These are phyloP conservation scores for Pseudoatta argentina DNA, from an alignment of 1,140 invertebrate genomes.

Conservation along the genomic window DNA sequence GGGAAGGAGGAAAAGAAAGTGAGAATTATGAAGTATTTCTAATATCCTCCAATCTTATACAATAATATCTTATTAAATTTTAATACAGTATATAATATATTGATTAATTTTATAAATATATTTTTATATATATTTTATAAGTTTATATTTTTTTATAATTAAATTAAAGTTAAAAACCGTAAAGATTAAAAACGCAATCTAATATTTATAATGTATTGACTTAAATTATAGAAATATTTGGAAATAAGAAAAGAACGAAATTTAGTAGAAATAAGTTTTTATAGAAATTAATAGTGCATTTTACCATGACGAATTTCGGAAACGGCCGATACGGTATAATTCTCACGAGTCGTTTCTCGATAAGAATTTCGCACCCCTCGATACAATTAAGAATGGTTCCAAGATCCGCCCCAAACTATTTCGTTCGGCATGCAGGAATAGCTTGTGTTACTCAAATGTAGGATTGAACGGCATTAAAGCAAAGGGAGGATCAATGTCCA, in stretches of 20 bases:
- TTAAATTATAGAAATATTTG: slow-evolving; percentile 7
- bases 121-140: not conserved
- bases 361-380: slow-evolving; percentile 59
- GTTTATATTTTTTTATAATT: not conserved
- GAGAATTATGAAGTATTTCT: not conserved
- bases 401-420: slow-evolving; percentile 81
- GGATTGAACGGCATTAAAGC: slow-evolving; percentile 72
- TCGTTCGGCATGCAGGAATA: slow-evolving; percentile 76
- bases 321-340: slow-evolving; percentile 30
- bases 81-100: not conserved
- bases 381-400: slow-evolving; percentile 74
- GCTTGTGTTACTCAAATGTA: slow-evolving; percentile 66
- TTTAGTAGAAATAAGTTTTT: not conserved
- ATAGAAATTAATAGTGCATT: slow-evolving; percentile 12
- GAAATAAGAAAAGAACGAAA: not conserved
- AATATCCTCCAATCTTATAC: not conserved
- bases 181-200: not conserved
- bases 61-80: slow-evolving; percentile 10
- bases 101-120: slow-evolving; percentile 7
- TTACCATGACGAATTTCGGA: slow-evolving; percentile 7
- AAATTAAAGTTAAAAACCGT: not conserved
- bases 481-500: slow-evolving; percentile 66
- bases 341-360: slow-evolving; percentile 56
- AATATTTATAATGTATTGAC: not conserved
- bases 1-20: not conserved